Percentiles rank a stretch among this genome's conserved stretches.
These are phyloP conservation scores for Galerucella calmariensis DNA, from an alignment of 2,888 invertebrate species.

Conservation along the genomic window DNA sequence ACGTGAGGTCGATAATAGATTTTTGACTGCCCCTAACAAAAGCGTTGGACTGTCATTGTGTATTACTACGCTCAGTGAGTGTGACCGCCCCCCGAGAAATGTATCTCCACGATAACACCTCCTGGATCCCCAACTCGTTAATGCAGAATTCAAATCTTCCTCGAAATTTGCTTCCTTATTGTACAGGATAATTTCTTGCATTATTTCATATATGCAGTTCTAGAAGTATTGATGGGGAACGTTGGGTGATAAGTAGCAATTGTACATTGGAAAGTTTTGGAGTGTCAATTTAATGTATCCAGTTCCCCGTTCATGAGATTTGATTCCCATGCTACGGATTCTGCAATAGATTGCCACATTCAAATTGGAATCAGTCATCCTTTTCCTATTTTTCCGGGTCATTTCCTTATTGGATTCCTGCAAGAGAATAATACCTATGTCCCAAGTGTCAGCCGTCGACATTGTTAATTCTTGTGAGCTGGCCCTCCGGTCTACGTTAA, in stretches of 20 bases:
- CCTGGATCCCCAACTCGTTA: conserved; percentile 17
- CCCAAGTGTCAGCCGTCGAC: not conserved
- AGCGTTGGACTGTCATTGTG: conserved; percentile 8
- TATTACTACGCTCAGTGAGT: not conserved
- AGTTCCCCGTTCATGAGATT: not conserved
- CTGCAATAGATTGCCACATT: not conserved
- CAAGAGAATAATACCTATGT: conserved; percentile 24
- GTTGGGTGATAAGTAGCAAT: conserved; percentile 18
- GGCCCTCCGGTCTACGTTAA: conserved; percentile 24
- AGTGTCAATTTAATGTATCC: not conserved
- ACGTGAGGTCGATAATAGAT: conserved; percentile 21
- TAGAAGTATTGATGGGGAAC: not conserved
- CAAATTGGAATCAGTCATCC: not conserved
- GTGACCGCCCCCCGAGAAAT: conserved; percentile 13
- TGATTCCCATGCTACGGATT: conserved; percentile 14
- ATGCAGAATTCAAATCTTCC: conserved; percentile 25
- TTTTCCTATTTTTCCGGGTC: not conserved
- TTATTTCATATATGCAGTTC: conserved; percentile 12
- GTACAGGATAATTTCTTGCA: not conserved
- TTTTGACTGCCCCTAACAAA: conserved; percentile 20
- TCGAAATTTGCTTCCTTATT: not conserved
- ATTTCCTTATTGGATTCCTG: conserved; percentile 27
- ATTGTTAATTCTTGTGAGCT: conserved; percentile 21
- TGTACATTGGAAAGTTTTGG: not conserved
- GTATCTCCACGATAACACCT: conserved; percentile 13